Conservation (phyloP, 2,113 vertebrate species). For the Oxygymnocypris stewartii region DNA sequence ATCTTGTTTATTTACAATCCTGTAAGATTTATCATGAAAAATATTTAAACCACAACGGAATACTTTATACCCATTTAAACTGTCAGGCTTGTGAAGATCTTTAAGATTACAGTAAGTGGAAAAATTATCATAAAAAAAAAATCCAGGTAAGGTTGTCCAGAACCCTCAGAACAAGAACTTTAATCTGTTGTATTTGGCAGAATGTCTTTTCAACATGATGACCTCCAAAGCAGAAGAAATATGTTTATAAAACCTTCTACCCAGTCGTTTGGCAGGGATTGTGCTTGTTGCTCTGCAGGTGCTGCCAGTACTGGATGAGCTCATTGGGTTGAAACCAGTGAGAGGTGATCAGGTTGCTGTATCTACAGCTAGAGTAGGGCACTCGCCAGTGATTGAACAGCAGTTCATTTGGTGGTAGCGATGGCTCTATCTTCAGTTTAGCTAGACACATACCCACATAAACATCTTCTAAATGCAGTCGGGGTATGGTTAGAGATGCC, state of each 20-base stretch:
- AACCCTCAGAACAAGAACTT: not conserved
- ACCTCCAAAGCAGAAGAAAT: not conserved
- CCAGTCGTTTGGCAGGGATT: constrained; percentile 74
- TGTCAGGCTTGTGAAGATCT: not conserved
- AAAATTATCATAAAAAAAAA: not conserved
- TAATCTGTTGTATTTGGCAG: not conserved
- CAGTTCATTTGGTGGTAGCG: constrained; percentile 88
- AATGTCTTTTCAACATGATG: not conserved
- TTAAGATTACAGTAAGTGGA: not conserved
- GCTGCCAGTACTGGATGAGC: constrained; percentile 94
- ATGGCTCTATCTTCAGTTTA: constrained; percentile 87
- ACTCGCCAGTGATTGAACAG: constrained; percentile 98
- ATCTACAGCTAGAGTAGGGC: constrained; percentile 96
- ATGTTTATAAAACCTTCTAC: not conserved
- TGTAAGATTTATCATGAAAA: not conserved
- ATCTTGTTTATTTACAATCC: not conserved
- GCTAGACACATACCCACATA: constrained; percentile 93
- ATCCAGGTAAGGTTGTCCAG: not conserved
- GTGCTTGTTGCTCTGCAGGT: constrained; percentile 93
- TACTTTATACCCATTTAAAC: not conserved
- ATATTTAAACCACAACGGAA: not conserved
- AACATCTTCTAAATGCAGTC: constrained; percentile 93
- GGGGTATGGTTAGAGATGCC: constrained; percentile 82
- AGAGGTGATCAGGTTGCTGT: constrained; percentile 95
- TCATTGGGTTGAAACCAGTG: constrained; percentile 94